Evolutionary conservation across 2,888 invertebrate genomes (phyloP).

Genomic region (Boloria selene): DNA sequence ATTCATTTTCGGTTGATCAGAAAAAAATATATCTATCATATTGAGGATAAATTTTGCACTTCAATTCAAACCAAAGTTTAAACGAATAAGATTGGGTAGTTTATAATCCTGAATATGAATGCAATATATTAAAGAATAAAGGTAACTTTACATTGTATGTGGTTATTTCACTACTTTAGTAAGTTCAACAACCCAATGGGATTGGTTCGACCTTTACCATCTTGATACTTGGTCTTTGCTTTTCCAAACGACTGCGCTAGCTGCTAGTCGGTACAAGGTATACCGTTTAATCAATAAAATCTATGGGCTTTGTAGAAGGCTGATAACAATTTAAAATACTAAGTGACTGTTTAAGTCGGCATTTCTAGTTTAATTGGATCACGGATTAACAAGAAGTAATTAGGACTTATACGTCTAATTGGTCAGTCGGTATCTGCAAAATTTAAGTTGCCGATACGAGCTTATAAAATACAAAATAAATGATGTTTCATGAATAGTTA

Average conservation of each 20-base stretch:
- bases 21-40: too few relatives aligned
- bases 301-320: background rate
- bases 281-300: constrained; percentile 7
- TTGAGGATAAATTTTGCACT: too few relatives aligned
- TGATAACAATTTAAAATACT: background rate
- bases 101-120: too few relatives aligned
- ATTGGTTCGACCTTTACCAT: constrained; percentile 9
- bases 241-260: constrained; percentile 10
- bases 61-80: too few relatives aligned
- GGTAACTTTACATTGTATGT: background rate
- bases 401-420: background rate
- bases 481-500: too few relatives aligned
- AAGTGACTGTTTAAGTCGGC: background rate
- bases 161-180: constrained; percentile 5
- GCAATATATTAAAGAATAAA: background rate
- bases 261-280: constrained; percentile 1
- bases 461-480: too few relatives aligned
- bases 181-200: constrained; percentile 17
- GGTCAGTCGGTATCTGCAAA: background rate
- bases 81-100: too few relatives aligned
- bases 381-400: background rate
- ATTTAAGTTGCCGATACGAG: too few relatives aligned
- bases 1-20: too few relatives aligned
- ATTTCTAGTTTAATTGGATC: background rate
- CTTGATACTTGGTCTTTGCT: constrained; percentile 17